phyloP scores from a whole-genome alignment of 2,113 vertebrate species.

The Cairina moschata region DNA sequence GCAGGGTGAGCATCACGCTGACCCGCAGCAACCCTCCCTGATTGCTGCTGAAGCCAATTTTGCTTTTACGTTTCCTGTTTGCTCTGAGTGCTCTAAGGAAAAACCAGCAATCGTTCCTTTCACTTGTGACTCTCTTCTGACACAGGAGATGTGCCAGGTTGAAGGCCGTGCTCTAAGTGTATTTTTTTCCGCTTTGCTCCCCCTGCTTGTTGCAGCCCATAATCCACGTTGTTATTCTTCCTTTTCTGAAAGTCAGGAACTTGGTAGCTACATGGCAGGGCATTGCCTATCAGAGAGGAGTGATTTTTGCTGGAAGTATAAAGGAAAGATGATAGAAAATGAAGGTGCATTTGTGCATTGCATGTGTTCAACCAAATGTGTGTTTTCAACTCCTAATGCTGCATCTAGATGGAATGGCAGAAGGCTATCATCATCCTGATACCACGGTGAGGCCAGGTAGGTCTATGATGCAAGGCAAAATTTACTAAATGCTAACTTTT shows the following conservation, averaged over 20 bases:
- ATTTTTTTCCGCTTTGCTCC: not conserved
- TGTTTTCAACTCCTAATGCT: not conserved
- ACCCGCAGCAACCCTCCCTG: fast-evolving
- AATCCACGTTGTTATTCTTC: not conserved
- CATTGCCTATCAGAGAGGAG: not conserved
- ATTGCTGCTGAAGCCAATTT: not conserved
- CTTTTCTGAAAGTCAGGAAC: not conserved
- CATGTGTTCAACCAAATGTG: not conserved
- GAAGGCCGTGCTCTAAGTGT: not conserved
- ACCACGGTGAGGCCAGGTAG: not conserved
- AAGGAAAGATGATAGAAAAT: not conserved
- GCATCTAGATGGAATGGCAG: conserved; percentile 31
- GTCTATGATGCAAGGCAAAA: not conserved
- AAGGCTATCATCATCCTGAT: not conserved
- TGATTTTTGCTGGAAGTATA: not conserved
- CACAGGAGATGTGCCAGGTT: not conserved
- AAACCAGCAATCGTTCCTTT: not conserved
- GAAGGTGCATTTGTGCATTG: not conserved
- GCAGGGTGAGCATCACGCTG: conserved; percentile 28
- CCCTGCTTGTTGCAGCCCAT: not conserved
- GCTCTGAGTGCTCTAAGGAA: not conserved
- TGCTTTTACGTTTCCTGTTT: not conserved
- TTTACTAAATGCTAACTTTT: not conserved
- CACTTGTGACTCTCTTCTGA: not conserved
- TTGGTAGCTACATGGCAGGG: not conserved